Conservation (phyloP, 1,140 invertebrate species). For the Drosophila obscura region DNA sequence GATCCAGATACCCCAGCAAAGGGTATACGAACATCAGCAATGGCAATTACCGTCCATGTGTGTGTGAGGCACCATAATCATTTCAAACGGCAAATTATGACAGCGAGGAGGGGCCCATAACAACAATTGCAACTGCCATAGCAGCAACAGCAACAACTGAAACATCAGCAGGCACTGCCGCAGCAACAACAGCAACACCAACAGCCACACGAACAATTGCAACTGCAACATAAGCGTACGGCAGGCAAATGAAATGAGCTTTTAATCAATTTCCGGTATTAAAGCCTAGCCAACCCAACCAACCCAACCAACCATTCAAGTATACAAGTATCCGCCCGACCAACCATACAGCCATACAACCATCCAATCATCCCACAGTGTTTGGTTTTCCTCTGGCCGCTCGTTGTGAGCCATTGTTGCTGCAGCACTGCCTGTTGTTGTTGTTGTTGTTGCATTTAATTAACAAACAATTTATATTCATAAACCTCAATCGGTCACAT, state of each 20-base stretch:
- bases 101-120: slow-evolving; percentile 44
- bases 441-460: slow-evolving; percentile 75
- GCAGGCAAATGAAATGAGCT: slow-evolving; percentile 74
- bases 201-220: slow-evolving; percentile 15
- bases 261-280: slow-evolving; percentile 83
- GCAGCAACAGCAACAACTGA: slow-evolving; percentile 2
- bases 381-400: slow-evolving; percentile 17
- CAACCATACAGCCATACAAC: slow-evolving; percentile 25
- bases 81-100: slow-evolving; percentile 80
- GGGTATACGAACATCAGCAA: slow-evolving; percentile 19
- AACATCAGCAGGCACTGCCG: too few relatives aligned
- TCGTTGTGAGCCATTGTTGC: slow-evolving; percentile 14
- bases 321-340: slow-evolving; percentile 14
- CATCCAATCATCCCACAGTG: slow-evolving; percentile 44
- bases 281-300: slow-evolving; percentile 62
- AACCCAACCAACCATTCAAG: slow-evolving; percentile 24
- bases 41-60: slow-evolving; percentile 36
- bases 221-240: slow-evolving; percentile 32
- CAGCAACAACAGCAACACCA: not conserved
- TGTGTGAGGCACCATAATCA: slow-evolving; percentile 60
- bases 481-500: slow-evolving; percentile 81
- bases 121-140: slow-evolving; percentile 15
- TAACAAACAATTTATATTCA: slow-evolving; percentile 83
- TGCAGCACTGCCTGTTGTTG: slow-evolving; percentile 32
- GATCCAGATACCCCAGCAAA: too few relatives aligned